Evolutionary conservation across 64 coral and sea anemone genomes (phyloP).

Genomic region (Porites australiensis): DNA sequence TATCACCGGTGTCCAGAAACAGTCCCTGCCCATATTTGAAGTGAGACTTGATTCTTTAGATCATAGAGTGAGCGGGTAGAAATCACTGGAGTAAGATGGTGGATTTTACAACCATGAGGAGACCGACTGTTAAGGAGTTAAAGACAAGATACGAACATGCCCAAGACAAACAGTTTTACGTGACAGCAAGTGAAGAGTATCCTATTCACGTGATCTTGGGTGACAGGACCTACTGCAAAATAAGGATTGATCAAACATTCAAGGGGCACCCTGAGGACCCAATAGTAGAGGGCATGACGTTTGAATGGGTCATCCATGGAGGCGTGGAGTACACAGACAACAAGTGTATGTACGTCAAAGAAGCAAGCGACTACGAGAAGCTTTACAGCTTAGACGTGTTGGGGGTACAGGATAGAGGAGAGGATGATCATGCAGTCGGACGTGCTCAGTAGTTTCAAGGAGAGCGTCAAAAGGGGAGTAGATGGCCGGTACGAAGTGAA

Average conservation of each 20-base stretch:
- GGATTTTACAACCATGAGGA: conserved; percentile 35
- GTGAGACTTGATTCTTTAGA: conserved; percentile 37
- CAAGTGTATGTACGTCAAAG: conserved; percentile 32
- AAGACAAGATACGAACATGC: conserved; percentile 50
- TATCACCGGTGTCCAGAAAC: conserved; percentile 65
- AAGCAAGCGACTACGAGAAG: conserved; percentile 22
- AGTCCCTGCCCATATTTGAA: conserved; percentile 64
- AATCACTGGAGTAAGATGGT: conserved; percentile 28
- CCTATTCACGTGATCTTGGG: conserved; percentile 48
- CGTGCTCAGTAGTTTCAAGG: conserved; percentile 43
- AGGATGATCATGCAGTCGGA: conserved; percentile 49
- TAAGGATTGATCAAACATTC: conserved; percentile 45
- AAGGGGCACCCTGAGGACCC: conserved; percentile 60
- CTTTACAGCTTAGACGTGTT: conserved; percentile 50
- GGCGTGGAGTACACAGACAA: conserved; percentile 35
- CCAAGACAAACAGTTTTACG: conserved; percentile 50
- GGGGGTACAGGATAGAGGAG: conserved; percentile 48
- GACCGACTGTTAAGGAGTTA: conserved; percentile 51
- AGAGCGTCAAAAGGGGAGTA: conserved; percentile 41
- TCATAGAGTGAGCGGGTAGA: background rate
- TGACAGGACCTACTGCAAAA: conserved; percentile 54
- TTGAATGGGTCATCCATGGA: conserved; percentile 63
- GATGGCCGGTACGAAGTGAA: conserved; percentile 64
- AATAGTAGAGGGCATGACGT: conserved; percentile 64
- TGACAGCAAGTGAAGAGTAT: conserved; percentile 39